phyloP scores from a whole-genome alignment of 2,113 vertebrate genomes.

The Clarias gariepinus region DNA sequence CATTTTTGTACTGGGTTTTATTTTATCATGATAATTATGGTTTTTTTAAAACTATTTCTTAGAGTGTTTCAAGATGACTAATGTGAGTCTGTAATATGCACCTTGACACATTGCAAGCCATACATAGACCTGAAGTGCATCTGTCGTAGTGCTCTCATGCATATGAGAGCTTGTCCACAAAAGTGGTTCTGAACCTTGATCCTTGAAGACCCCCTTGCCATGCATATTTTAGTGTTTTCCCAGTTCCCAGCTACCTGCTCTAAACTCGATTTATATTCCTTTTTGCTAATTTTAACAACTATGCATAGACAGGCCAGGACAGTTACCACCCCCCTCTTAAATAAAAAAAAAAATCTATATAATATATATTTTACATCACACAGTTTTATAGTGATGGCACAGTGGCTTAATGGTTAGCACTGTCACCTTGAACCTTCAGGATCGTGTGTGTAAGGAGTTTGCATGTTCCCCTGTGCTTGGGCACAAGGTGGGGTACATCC shows the following conservation, averaged over 20 bases:
- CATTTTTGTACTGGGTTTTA: neutral
- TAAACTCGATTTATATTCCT: neutral
- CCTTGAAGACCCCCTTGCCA: too few relatives aligned
- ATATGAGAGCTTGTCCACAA: neutral
- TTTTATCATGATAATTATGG: neutral
- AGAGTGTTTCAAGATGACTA: neutral
- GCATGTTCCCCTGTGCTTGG: too few relatives aligned
- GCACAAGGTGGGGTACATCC: too few relatives aligned
- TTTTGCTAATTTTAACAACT: too few relatives aligned
- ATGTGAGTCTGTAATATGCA: neutral
- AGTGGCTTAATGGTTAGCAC: too few relatives aligned
- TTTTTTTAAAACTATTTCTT: neutral
- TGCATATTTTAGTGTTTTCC: too few relatives aligned
- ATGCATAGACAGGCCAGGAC: neutral
- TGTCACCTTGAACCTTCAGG: too few relatives aligned
- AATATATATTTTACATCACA: too few relatives aligned
- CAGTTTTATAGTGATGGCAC: too few relatives aligned
- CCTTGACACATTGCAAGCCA: neutral
- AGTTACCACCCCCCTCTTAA: neutral
- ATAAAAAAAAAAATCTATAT: too few relatives aligned
- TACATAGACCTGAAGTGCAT: neutral
- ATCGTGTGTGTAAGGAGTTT: too few relatives aligned
- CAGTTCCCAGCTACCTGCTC: neutral
- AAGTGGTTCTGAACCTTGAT: too few relatives aligned
- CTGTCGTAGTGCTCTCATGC: neutral